These are phyloP conservation scores for Pachliopta kotzebuea DNA, from an alignment of 2,888 invertebrate species.

Conservation along the genomic window DNA sequence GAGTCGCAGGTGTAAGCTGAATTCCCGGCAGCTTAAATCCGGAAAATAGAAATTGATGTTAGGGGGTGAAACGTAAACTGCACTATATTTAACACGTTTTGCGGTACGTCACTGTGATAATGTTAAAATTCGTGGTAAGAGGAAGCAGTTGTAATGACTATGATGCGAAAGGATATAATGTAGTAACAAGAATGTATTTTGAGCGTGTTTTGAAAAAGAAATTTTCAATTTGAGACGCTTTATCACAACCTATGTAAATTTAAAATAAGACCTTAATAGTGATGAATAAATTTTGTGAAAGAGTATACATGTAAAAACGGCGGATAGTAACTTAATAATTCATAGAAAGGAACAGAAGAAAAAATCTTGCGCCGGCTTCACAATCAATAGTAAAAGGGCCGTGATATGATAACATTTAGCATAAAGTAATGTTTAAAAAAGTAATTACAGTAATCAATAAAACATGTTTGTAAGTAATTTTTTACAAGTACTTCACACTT, in stretches of 20 bases:
- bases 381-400: too few species aligned
- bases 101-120: slow-evolving; percentile 63
- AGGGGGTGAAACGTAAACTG: slow-evolving; percentile 65
- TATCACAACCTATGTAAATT: too few species aligned
- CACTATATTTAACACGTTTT: slow-evolving; percentile 68
- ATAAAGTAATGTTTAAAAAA: too few species aligned
- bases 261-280: too few species aligned
- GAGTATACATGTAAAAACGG: too few species aligned
- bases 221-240: too few species aligned
- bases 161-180: slow-evolving; percentile 73
- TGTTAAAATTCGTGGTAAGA: slow-evolving; percentile 73
- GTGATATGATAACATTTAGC: too few species aligned
- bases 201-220: not conserved
- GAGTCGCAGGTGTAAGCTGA: slow-evolving; percentile 58
- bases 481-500: slow-evolving; percentile 21
- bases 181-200: slow-evolving; percentile 68
- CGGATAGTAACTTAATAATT: too few species aligned
- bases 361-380: too few species aligned
- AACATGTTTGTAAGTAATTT: slow-evolving; percentile 6
- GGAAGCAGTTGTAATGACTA: slow-evolving; percentile 69
- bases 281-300: too few species aligned
- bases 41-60: slow-evolving; percentile 72
- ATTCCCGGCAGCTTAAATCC: slow-evolving; percentile 60
- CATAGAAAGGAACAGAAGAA: too few species aligned
- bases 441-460: not conserved